These are phyloP conservation scores for Phenganax marumi DNA, from an alignment of 92 coral and sea anemone genomes.

Conservation along the genomic window DNA sequence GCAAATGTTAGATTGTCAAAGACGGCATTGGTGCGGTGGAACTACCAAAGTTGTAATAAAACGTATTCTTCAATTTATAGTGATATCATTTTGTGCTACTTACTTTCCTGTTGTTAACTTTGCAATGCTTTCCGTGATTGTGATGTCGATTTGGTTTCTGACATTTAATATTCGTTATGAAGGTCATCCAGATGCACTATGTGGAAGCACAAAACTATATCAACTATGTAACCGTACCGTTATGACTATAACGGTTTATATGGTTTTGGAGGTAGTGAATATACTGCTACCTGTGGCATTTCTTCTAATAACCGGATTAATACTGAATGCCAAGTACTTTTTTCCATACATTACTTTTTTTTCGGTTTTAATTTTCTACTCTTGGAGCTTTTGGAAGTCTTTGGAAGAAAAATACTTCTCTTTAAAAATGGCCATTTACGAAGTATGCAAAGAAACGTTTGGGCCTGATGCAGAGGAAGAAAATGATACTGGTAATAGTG, in stretches of 20 bases:
- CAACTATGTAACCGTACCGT: neutral
- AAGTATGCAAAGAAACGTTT: too few species aligned
- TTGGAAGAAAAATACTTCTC: slow-evolving; percentile 10
- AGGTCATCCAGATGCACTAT: neutral
- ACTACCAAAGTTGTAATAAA: neutral
- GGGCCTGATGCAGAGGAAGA: too few species aligned
- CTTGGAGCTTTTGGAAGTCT: slow-evolving; percentile 9
- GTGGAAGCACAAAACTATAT: too few species aligned
- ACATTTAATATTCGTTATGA: neutral
- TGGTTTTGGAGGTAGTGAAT: neutral
- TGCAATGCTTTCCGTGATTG: neutral
- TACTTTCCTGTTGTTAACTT: neutral
- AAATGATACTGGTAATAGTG: too few species aligned
- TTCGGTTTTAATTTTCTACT: neutral
- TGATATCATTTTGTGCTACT: neutral
- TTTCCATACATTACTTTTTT: neutral
- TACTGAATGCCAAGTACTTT: neutral
- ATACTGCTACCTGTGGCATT: neutral
- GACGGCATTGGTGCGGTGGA: neutral
- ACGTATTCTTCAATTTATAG: neutral
- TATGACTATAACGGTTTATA: neutral
- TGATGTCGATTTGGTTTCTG: neutral
- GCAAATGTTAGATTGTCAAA: neutral
- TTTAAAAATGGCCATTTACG: neutral
- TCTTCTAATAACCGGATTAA: neutral